Evolutionary conservation across 2,888 invertebrate species (phyloP), one percentile per base, ranked within the genome.

Genomic region (Orthosia gracilis): DNA sequence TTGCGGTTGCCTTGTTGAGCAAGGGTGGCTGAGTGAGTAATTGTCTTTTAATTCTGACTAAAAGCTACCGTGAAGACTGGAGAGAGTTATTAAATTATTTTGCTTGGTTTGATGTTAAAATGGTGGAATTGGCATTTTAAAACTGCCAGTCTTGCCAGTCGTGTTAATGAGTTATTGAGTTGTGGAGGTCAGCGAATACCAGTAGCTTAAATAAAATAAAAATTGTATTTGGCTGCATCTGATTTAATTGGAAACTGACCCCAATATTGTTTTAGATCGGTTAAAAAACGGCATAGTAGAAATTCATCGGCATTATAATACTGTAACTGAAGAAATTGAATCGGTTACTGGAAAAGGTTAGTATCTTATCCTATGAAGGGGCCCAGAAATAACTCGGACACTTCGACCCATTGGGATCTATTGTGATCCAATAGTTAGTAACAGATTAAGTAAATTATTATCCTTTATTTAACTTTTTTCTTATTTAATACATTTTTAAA

Each of bases 1-100:
- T 77, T 81, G 86, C 69, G 86, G 86, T 75, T 49, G 69, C 71
- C 81, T 76, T 76, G 69, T 85, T 79, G 64, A 77, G 75, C 73
- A 78, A 59, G 83, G 76, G 75, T 78, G 82, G 67, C 55, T 62
- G 79, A 66, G 83, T 82, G 81, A 82, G 61, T 82, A 82, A 81
- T 78, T 54, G 70, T 78, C 78, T 65, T 80, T 82, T 82, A 81
- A 82, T 70, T 78, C 78, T 74, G 73, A 69, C 73, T 78, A 72
- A 86, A 73, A 50, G 69, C 31, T 66, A 40, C 26, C 12, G 58
- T 65, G 73, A 55, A 77, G 55, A 63, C 54, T 78, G 66, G 63
- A 73, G 55, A 67, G 69, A 40, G 66, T 58, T 69, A 69, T 73
- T 77, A 82, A 65, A 72, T 73, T 58, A 70, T 80, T 62, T 77